These are phyloP conservation scores for Nomada ferruginata DNA, from an alignment of 2,888 invertebrate genomes.

Conservation along the genomic window DNA sequence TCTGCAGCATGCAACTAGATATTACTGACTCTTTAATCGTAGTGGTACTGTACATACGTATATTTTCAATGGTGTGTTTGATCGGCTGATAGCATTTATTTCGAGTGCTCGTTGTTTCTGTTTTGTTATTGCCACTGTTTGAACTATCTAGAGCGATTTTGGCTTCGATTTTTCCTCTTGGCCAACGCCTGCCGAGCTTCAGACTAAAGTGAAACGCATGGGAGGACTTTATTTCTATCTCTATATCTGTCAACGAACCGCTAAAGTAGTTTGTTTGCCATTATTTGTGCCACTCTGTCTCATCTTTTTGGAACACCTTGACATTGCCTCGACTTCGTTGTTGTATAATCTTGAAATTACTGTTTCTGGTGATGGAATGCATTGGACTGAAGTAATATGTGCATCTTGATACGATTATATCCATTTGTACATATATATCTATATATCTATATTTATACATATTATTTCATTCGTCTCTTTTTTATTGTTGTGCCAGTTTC, in stretches of 20 bases:
- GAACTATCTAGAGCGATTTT: constrained; percentile 51
- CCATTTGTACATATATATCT: constrained; percentile 23
- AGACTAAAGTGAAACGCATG: constrained; percentile 34
- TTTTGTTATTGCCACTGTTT: constrained; percentile 45
- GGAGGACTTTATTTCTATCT: neutral
- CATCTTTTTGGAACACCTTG: constrained; percentile 64
- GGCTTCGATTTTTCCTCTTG: constrained; percentile 59
- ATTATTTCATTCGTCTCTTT: constrained; percentile 62
- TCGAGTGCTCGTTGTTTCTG: constrained; percentile 49
- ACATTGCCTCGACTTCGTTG: constrained; percentile 51
- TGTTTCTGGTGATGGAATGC: constrained; percentile 79
- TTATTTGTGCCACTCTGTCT: constrained; percentile 69
- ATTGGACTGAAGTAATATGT: constrained; percentile 66
- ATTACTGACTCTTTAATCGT: constrained; percentile 19
- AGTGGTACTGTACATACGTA: neutral
- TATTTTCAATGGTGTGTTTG: neutral
- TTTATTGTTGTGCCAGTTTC: constrained; percentile 68
- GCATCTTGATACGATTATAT: constrained; percentile 67
- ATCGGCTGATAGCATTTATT: neutral
- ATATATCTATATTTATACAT: constrained; percentile 32
- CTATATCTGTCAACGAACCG: constrained; percentile 29
- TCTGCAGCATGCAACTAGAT: constrained; percentile 70
- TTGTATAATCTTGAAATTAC: constrained; percentile 52
- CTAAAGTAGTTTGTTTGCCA: constrained; percentile 56
- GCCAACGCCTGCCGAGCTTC: constrained; percentile 55